A percentile compares a stretch with the other conserved stretches of the same genome.
phyloP scores from a whole-genome alignment of 2,113 vertebrate genomes.

The Dicerorhinus sumatrensis region DNA sequence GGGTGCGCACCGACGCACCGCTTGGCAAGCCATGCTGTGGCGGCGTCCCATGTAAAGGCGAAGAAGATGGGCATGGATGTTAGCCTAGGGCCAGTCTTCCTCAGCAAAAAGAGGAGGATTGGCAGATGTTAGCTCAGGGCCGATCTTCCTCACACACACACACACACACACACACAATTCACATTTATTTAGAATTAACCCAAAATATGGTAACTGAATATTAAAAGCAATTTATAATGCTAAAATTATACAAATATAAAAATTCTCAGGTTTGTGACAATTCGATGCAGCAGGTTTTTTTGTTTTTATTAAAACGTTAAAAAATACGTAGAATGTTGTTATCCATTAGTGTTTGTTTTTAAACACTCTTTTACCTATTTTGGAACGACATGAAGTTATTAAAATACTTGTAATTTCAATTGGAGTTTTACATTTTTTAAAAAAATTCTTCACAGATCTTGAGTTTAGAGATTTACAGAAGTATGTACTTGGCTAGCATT shows the following conservation, averaged over 20 bases:
- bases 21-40: too few relatives aligned
- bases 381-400: constrained; percentile 12
- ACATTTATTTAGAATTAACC: neutral
- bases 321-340: neutral
- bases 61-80: too few relatives aligned
- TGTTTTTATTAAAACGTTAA: neutral
- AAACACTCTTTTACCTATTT: neutral
- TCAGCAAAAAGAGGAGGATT: too few relatives aligned
- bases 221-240: constrained; percentile 2
- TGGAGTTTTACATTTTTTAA: neutral
- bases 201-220: neutral
- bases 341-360: neutral
- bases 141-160: too few relatives aligned
- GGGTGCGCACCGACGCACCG: too few relatives aligned
- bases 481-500: neutral
- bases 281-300: neutral
- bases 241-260: constrained; percentile 23
- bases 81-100: too few relatives aligned
- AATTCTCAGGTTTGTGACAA: neutral
- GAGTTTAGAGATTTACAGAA: neutral
- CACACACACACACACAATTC: neutral
- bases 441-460: neutral
- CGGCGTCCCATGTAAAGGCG: too few relatives aligned
- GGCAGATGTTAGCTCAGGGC: too few relatives aligned
- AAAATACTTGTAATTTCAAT: constrained; percentile 54